These are phyloP conservation scores for Sarcophaga rosellei DNA, from an alignment of 2,888 invertebrate species.

Conservation along the genomic window DNA sequence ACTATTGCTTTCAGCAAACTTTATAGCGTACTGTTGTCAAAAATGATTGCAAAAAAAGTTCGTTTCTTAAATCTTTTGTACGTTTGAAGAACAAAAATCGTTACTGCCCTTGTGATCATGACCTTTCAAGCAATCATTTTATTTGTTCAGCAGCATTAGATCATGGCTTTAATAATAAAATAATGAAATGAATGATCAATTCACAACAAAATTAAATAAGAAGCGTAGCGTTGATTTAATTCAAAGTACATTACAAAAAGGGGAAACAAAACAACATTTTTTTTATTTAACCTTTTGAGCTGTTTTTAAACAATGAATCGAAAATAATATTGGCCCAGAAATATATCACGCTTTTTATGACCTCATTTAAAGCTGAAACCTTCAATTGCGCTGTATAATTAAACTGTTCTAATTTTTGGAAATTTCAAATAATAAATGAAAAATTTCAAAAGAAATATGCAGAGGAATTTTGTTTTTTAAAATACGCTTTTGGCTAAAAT, in stretches of 20 bases:
- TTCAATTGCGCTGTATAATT: background rate
- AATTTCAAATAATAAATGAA: background rate
- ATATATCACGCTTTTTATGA: constrained; percentile 3
- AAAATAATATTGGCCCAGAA: constrained; percentile 2
- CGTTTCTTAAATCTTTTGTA: background rate
- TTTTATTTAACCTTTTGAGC: background rate
- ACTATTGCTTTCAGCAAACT: no score
- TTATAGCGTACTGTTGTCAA: no score
- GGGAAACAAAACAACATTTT: background rate
- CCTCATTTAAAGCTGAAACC: background rate
- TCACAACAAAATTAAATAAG: background rate
- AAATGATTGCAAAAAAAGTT: background rate
- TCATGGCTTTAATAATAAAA: background rate
- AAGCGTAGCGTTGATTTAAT: background rate
- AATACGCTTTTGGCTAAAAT: background rate
- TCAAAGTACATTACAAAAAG: background rate
- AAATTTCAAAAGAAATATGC: background rate
- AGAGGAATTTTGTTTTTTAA: background rate
- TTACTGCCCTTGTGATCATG: background rate
- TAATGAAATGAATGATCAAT: background rate
- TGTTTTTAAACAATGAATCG: background rate
- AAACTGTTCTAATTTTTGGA: background rate
- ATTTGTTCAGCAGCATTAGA: background rate
- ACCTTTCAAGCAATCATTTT: background rate
- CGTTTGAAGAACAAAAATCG: background rate